These are phyloP conservation scores for Myiagra hebetior DNA, from an alignment of 2,113 vertebrate species.

Conservation along the genomic window DNA sequence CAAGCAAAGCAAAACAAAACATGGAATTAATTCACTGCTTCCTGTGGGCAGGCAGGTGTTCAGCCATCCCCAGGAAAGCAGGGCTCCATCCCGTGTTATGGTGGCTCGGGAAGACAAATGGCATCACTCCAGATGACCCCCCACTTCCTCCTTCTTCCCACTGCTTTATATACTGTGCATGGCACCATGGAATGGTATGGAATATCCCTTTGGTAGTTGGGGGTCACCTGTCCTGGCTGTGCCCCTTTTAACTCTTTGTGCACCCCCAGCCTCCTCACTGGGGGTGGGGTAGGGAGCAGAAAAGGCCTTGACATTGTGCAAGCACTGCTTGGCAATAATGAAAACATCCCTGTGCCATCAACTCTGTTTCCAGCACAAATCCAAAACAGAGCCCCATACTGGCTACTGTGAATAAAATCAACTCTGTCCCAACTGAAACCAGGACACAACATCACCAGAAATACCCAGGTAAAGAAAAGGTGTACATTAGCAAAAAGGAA, in stretches of 20 bases:
- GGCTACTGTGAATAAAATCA: not conserved
- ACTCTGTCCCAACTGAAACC: not conserved
- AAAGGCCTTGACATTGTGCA: not conserved
- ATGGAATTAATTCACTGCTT: not conserved
- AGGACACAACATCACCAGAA: not conserved
- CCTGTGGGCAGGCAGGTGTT: not conserved
- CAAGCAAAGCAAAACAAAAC: not conserved
- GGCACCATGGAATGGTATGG: not conserved
- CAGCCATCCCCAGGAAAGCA: not conserved
- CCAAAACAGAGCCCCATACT: not conserved
- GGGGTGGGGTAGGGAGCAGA: not conserved
- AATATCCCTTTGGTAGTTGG: not conserved
- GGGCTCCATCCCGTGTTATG: too few relatives aligned
- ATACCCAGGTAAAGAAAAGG: not conserved
- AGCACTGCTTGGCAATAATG: not conserved
- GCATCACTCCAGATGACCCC: not conserved
- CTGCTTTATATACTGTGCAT: not conserved
- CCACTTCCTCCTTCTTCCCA: accelerated
- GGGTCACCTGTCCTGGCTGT: not conserved
- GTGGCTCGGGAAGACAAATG: not conserved
- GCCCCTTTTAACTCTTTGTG: not conserved
- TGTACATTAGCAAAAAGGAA: not conserved
- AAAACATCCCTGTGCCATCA: not conserved
- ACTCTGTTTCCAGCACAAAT: not conserved
- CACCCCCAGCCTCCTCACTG: accelerated